These are phyloP conservation scores for Zaprionus gabonicus DNA, from an alignment of 1,140 invertebrate species.

Conservation along the genomic window DNA sequence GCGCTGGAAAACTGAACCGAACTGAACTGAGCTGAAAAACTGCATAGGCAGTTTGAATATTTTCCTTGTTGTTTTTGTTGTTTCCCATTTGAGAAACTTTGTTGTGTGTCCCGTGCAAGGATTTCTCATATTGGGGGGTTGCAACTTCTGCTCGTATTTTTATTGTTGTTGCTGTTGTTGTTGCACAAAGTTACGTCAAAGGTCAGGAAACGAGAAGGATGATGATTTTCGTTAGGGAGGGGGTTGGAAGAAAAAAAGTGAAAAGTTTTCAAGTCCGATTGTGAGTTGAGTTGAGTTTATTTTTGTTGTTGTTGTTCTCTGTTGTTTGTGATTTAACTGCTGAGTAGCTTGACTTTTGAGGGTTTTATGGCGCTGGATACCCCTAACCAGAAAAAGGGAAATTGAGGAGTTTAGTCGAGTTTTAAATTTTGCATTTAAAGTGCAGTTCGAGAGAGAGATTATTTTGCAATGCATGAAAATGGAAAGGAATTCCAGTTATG, in stretches of 20 bases:
- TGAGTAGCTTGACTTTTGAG: conserved; percentile 42
- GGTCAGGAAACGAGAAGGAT: conserved; percentile 38
- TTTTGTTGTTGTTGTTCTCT: background rate
- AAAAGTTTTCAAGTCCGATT: conserved; percentile 50
- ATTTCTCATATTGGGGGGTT: conserved; percentile 39
- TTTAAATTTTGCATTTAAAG: conserved; percentile 5
- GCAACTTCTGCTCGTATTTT: conserved; percentile 14
- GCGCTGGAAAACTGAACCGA: conserved; percentile 18
- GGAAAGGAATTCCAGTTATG: background rate
- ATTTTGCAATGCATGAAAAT: background rate
- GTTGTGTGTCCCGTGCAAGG: conserved; percentile 39
- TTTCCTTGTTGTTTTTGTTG: conserved; percentile 7
- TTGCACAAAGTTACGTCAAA: conserved; percentile 54
- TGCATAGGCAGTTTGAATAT: conserved; percentile 48
- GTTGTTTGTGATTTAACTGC: conserved; percentile 10
- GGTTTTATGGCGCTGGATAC: conserved; percentile 19
- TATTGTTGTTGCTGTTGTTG: conserved; percentile 19
- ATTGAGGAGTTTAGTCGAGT: background rate
- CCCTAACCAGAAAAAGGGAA: background rate
- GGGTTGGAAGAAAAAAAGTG: conserved; percentile 28
- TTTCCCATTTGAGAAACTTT: conserved; percentile 4
- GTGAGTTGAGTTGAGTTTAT: conserved; percentile 18
- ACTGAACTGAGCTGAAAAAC: conserved; percentile 27
- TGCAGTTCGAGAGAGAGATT: background rate
- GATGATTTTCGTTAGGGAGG: conserved; percentile 14